Percentiles rank a stretch among this genome's conserved stretches.
Evolutionary conservation across 2,113 vertebrate genomes (phyloP).

Genomic region (Heterotis niloticus): DNA sequence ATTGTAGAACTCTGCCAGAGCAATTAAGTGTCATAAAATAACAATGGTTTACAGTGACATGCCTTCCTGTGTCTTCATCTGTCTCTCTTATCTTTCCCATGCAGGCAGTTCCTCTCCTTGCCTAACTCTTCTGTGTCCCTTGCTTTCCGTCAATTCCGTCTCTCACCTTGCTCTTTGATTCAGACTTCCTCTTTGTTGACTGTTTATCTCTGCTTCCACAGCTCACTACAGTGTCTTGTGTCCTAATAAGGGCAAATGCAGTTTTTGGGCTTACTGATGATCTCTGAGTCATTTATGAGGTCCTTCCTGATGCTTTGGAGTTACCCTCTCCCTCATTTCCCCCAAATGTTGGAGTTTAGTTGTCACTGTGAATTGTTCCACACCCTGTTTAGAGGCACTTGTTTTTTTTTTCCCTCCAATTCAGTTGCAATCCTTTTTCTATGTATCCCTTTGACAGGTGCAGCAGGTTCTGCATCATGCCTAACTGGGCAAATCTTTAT

Average conservation of each 20-base stretch:
- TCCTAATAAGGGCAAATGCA: slow-evolving; percentile 59
- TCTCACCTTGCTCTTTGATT: slow-evolving; percentile 19
- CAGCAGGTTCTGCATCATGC: not conserved
- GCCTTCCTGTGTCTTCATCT: slow-evolving; percentile 9
- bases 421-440: not conserved
- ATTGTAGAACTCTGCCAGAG: not conserved
- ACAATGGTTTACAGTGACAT: not conserved
- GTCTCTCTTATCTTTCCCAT: slow-evolving; percentile 22
- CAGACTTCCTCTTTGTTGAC: slow-evolving; percentile 37
- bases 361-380: not conserved
- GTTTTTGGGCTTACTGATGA: slow-evolving; percentile 39
- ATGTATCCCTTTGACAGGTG: not conserved
- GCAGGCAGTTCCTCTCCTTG: not conserved
- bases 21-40: not conserved
- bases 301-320: slow-evolving; percentile 43
- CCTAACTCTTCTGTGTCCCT: slow-evolving; percentile 20
- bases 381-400: not conserved
- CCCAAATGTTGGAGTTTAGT: not conserved
- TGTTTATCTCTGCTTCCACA: slow-evolving; percentile 38
- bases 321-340: not conserved
- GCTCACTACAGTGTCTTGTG: slow-evolving; percentile 36
- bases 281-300: slow-evolving; percentile 47
- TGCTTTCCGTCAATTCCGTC: slow-evolving; percentile 8
- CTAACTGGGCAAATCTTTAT: too few species aligned
- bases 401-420: not conserved